Evolutionary conservation across 1,140 invertebrate species (phyloP).

Genomic region (Linepithema humile): DNA sequence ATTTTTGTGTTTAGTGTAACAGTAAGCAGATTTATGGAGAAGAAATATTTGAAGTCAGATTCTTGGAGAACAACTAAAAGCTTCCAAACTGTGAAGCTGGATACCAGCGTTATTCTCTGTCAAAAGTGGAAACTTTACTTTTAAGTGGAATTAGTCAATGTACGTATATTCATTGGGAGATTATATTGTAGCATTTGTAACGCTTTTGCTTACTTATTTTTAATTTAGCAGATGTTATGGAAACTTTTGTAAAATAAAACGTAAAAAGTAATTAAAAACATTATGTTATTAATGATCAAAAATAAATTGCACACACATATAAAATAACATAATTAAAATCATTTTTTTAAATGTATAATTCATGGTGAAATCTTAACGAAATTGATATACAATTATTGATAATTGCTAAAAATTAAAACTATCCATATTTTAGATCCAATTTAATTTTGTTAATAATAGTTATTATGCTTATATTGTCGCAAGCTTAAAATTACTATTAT

Average conservation of each 20-base stretch:
- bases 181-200: not conserved
- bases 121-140: not conserved
- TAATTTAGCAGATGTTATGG: not conserved
- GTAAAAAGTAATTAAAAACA: not conserved
- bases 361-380: not conserved
- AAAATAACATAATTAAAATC: not conserved
- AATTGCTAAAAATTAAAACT: not conserved
- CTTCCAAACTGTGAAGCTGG: not conserved
- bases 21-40: not conserved
- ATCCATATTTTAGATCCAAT: not conserved
- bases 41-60: not conserved
- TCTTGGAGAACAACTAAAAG: not conserved
- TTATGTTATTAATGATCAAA: not conserved
- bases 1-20: not conserved
- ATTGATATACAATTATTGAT: not conserved
- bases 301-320: not conserved
- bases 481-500: not conserved
- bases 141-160: slow-evolving; percentile 19
- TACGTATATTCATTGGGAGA: slow-evolving; percentile 17
- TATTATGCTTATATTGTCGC: not conserved
- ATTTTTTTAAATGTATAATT: not conserved
- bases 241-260: not conserved
- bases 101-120: not conserved
- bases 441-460: not conserved
- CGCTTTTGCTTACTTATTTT: not conserved